Conservation (phyloP, 2,113 vertebrate species). For the Neolamprologus tretocephalus region DNA sequence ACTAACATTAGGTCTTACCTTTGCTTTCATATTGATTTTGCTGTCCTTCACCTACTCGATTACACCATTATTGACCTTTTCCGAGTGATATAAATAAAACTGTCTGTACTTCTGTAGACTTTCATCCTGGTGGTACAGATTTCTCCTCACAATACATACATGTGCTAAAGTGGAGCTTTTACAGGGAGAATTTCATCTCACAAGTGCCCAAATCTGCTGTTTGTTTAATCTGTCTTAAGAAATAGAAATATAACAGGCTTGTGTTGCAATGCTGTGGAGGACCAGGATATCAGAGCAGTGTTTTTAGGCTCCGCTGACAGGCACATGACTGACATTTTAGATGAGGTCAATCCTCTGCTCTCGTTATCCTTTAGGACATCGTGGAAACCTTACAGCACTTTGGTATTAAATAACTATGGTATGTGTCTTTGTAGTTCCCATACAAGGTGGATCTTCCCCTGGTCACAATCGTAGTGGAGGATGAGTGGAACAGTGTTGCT, state of each 20-base stretch:
- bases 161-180: neutral
- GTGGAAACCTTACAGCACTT: neutral
- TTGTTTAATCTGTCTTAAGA: neutral
- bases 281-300: neutral
- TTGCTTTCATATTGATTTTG: neutral
- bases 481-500: conserved; percentile 85
- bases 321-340: neutral
- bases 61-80: neutral
- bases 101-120: neutral
- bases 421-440: conserved; percentile 75
- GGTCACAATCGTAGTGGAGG: conserved; percentile 84
- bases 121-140: neutral
- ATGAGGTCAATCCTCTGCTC: neutral
- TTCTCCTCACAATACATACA: neutral
- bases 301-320: neutral
- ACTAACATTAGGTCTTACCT: neutral
- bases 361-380: neutral
- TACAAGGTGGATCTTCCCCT: conserved; percentile 81
- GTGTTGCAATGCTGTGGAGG: neutral
- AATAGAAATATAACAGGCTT: neutral
- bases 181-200: neutral
- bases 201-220: neutral
- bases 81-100: neutral
- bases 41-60: neutral
- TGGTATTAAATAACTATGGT: neutral